Evolutionary conservation across 2,888 invertebrate species (phyloP).

Genomic region (Melanargia galathea): DNA sequence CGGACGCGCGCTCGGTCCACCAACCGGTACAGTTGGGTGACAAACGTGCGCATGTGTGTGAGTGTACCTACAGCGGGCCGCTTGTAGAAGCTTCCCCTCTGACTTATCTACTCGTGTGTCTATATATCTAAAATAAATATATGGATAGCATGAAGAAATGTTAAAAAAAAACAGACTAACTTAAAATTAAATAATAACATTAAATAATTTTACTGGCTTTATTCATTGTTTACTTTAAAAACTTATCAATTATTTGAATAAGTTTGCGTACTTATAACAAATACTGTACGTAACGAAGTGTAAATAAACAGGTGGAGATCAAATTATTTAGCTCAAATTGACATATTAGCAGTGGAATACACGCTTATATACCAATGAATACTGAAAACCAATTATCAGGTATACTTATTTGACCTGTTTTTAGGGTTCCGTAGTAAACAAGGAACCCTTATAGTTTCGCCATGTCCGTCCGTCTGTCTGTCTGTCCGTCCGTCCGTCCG

Average conservation of each 20-base stretch:
- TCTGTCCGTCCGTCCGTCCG: no score
- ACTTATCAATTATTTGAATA: background rate
- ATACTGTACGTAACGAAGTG: background rate
- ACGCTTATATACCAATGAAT: background rate
- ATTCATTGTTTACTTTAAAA: background rate
- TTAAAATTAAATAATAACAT: slow-evolving; percentile 11
- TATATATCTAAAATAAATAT: no score
- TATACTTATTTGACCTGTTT: no score
- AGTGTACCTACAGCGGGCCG: no score
- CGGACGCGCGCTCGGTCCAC: no score
- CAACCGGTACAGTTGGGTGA: no score
- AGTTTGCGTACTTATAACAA: background rate
- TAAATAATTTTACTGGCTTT: slow-evolving; percentile 26
- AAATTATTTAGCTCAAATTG: background rate
- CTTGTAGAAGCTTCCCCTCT: no score
- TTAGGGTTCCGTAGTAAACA: no score
- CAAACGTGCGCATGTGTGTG: no score
- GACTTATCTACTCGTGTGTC: no score
- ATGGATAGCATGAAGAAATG: background rate
- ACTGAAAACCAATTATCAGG: background rate
- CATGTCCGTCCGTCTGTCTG: no score
- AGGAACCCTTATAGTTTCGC: no score
- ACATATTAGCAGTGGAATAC: background rate
- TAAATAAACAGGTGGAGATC: background rate
- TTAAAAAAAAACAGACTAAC: background rate